Percentiles rank a stretch among this genome's conserved stretches.
phyloP scores from a whole-genome alignment of 2,797 vertebrate species.

The Danio albolineatus region DNA sequence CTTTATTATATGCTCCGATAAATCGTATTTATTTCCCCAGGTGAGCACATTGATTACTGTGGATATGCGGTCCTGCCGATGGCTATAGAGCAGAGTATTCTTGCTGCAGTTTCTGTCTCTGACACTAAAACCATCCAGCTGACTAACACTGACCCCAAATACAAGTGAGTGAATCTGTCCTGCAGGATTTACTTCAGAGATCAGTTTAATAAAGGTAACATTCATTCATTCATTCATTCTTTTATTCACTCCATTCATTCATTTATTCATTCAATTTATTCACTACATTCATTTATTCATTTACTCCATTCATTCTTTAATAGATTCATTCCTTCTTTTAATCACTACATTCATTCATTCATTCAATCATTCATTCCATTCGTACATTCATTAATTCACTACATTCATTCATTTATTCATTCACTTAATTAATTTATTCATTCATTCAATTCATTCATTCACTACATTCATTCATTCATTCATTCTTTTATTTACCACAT shows the following conservation, averaged over 20 bases:
- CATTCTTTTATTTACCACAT: too few relatives aligned
- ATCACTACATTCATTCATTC: too few relatives aligned
- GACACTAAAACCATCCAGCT: constrained; percentile 81
- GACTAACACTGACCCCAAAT: constrained; percentile 86
- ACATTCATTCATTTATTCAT: too few relatives aligned
- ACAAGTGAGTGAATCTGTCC: constrained; percentile 79
- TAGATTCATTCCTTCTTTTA: too few relatives aligned
- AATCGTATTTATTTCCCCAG: constrained; percentile 69
- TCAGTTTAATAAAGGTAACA: rapidly evolving
- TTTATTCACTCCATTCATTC: background rate
- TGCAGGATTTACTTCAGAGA: background rate
- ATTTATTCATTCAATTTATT: background rate
- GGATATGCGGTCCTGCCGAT: constrained; percentile 97
- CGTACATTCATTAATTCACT: too few relatives aligned
- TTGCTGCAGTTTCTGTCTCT: constrained; percentile 89
- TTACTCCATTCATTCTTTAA: background rate
- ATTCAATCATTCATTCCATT: too few relatives aligned
- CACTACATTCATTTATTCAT: background rate
- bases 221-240: background rate
- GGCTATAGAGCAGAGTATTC: constrained; percentile 95
- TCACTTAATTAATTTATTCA: too few relatives aligned
- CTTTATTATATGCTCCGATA: constrained; percentile 13
- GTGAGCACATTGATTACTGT: constrained; percentile 98
- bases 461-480: too few relatives aligned
- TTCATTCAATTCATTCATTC: too few relatives aligned